Percentiles rank a stretch among this genome's conserved stretches.
These are phyloP conservation scores for Macaria notata DNA, from an alignment of 2,888 invertebrate species.

Conservation along the genomic window DNA sequence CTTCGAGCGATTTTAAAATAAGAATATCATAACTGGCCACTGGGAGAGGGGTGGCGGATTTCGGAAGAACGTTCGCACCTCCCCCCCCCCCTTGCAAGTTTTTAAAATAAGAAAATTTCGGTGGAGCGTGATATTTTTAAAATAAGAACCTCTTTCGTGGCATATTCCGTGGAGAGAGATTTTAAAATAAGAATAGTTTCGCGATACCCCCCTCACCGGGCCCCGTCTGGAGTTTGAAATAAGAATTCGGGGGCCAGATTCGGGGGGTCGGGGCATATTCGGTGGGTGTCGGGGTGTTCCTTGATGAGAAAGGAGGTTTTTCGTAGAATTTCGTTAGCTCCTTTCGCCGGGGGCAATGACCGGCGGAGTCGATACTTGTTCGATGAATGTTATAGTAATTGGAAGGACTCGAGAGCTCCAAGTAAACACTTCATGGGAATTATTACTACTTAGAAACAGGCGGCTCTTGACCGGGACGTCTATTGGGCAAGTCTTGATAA, in stretches of 20 bases:
- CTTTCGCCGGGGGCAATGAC: constrained; percentile 63
- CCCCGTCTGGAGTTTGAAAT: constrained; percentile 79
- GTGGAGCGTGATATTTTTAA: constrained; percentile 82
- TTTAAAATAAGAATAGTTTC: constrained; percentile 82
- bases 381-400: constrained; percentile 76
- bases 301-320: constrained; percentile 80
- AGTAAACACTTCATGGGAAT: not conserved
- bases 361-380: constrained; percentile 70
- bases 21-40: constrained; percentile 80
- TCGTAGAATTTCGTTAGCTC: constrained; percentile 78
- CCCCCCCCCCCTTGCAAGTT: constrained; percentile 52
- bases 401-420: constrained; percentile 41
- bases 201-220: constrained; percentile 65
- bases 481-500: too few relatives aligned
- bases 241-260: constrained; percentile 79
- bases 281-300: constrained; percentile 70
- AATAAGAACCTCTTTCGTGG: constrained; percentile 80
- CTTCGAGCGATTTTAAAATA: constrained; percentile 79
- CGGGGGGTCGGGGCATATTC: constrained; percentile 70
- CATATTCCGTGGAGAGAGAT: constrained; percentile 81
- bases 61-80: constrained; percentile 77
- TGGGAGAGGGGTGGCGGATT: constrained; percentile 67
- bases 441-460: too few relatives aligned
- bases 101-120: constrained; percentile 81
- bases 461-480: too few relatives aligned